Percentiles rank a stretch among this genome's conserved stretches.
Conservation (phyloP, 2,888 invertebrate species). For the Orthosia gothica region DNA sequence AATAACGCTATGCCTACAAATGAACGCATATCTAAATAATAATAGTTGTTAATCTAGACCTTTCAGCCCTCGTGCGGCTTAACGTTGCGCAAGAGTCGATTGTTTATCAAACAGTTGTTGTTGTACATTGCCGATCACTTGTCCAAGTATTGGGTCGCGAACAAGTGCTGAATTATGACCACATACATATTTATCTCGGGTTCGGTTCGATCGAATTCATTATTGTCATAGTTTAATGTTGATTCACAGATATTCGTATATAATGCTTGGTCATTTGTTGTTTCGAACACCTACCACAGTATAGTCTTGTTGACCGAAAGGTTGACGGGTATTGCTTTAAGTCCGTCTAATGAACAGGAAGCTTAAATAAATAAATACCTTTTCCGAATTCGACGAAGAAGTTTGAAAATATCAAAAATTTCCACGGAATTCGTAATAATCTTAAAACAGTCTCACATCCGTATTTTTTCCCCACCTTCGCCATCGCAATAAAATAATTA, state of each 20-base stretch:
- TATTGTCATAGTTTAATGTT: conserved; percentile 25
- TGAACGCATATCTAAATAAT: conserved; percentile 56
- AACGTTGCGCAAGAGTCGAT: conserved; percentile 78
- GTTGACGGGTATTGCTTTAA: not conserved
- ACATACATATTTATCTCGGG: conserved; percentile 53
- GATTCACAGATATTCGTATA: conserved; percentile 23
- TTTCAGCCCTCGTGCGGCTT: conserved; percentile 72
- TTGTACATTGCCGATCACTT: conserved; percentile 72
- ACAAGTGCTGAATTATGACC: conserved; percentile 67
- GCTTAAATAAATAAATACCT: not conserved
- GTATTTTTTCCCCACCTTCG: not conserved
- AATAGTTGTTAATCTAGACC: conserved; percentile 71
- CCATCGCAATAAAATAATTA: not conserved
- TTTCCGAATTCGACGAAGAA: not conserved
- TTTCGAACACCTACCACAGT: not conserved
- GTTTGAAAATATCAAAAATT: not conserved
- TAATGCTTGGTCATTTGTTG: not conserved
- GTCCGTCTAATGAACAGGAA: not conserved
- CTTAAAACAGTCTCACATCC: not conserved
- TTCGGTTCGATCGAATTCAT: conserved; percentile 39
- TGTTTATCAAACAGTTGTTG: conserved; percentile 77
- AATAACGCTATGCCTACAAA: conserved; percentile 42
- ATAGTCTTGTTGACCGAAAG: not conserved
- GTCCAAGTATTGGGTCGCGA: conserved; percentile 67
- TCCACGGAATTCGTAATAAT: not conserved